Percentiles rank a stretch among this genome's conserved stretches.
Evolutionary conservation across 2,113 vertebrate genomes (phyloP).

Genomic region (Litocranius walleri): DNA sequence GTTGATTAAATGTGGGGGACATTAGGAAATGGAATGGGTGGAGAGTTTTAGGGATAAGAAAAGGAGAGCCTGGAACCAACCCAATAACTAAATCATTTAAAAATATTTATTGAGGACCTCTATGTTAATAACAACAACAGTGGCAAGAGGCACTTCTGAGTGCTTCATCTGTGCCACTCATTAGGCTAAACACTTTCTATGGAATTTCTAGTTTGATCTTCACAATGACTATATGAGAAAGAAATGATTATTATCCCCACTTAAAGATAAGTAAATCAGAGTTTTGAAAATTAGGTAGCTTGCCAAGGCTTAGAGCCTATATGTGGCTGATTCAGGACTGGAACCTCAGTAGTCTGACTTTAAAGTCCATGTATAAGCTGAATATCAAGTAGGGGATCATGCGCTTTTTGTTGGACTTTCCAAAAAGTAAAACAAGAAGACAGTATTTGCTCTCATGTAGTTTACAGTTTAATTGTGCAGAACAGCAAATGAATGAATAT

Average conservation of each 20-base stretch:
- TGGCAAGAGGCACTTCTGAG: not conserved
- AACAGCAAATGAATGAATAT: not conserved
- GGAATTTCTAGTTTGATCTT: not conserved
- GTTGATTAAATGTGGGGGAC: not conserved
- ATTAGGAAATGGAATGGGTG: not conserved
- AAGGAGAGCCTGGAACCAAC: not conserved
- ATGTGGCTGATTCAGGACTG: not conserved
- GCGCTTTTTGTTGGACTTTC: not conserved
- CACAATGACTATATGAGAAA: not conserved
- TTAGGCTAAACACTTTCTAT: not conserved
- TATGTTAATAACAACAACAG: not conserved
- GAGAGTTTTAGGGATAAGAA: not conserved
- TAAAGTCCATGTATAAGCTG: not conserved
- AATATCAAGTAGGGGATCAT: not conserved
- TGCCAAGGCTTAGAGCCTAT: not conserved
- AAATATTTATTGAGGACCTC: not conserved
- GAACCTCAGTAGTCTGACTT: not conserved
- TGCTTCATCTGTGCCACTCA: not conserved
- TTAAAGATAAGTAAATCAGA: not conserved
- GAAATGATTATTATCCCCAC: not conserved
- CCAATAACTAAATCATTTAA: not conserved
- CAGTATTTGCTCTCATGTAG: not conserved
- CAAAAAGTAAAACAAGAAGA: not conserved
- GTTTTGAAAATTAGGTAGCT: not conserved
- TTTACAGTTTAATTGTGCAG: not conserved